Evolutionary conservation across 2,113 vertebrate species (phyloP).

Genomic region (Nestor notabilis): DNA sequence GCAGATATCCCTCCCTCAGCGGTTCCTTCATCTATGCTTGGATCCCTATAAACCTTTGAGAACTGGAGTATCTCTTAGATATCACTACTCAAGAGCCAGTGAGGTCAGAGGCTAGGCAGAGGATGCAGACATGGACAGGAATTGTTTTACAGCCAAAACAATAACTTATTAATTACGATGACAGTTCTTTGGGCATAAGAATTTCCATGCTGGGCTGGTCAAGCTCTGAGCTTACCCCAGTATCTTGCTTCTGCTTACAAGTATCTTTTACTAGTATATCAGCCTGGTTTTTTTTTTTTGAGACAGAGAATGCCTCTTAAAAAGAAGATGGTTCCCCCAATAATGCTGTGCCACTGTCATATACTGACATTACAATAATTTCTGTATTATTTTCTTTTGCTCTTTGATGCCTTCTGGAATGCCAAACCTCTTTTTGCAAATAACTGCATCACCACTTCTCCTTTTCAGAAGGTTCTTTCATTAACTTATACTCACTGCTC

Average conservation of each 20-base stretch:
- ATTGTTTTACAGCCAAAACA: background rate
- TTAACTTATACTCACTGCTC: background rate
- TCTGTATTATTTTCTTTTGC: background rate
- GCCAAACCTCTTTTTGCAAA: background rate
- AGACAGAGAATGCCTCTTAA: background rate
- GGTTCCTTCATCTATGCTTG: background rate
- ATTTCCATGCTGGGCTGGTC: background rate
- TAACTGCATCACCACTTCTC: background rate
- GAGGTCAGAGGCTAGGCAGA: background rate
- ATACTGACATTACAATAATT: background rate
- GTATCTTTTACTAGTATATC: background rate
- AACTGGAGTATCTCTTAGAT: background rate
- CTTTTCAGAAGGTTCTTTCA: background rate
- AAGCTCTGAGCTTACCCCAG: background rate
- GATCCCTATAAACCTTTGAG: background rate
- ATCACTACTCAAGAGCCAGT: background rate
- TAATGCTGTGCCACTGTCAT: background rate
- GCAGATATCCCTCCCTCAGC: background rate
- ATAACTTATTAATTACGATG: background rate
- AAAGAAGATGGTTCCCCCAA: background rate
- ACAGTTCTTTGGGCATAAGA: background rate
- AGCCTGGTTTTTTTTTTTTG: background rate
- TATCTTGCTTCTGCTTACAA: background rate
- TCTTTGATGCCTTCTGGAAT: constrained; percentile 4
- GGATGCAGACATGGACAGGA: background rate